phyloP scores from a whole-genome alignment of 2,113 vertebrate genomes.

The Vanacampus margaritifer region DNA sequence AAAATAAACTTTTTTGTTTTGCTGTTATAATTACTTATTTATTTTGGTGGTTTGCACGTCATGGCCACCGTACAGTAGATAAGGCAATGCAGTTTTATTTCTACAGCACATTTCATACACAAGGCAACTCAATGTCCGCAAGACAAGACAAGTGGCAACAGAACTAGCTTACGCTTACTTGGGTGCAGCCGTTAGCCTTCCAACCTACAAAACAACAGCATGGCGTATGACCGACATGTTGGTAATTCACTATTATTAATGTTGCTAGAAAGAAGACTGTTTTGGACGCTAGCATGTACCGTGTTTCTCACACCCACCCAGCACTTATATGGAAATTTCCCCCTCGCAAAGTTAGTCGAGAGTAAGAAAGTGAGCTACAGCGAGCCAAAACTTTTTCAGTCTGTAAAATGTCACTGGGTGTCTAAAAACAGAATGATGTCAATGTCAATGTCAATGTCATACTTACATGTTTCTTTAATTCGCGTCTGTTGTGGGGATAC shows the following conservation, averaged over 20 bases:
- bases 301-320: conserved; percentile 1
- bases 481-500: conserved; percentile 20
- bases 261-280: background rate
- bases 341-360: conserved; percentile 12
- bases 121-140: background rate
- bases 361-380: background rate
- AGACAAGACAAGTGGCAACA: background rate
- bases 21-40: too few relatives aligned
- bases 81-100: too few relatives aligned
- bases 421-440: background rate
- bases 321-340: conserved; percentile 22
- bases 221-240: background rate
- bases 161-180: background rate
- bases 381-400: background rate
- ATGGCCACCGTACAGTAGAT: too few relatives aligned
- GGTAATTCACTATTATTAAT: rapidly evolving
- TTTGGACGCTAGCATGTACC: background rate
- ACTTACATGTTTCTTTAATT: conserved; percentile 42
- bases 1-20: too few relatives aligned
- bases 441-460: background rate
- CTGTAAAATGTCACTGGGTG: background rate
- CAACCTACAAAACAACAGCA: background rate
- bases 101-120: background rate
- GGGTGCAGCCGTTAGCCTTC: background rate
- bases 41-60: too few relatives aligned